A percentile compares a stretch with the other conserved stretches of the same genome.
Evolutionary conservation across 2,797 vertebrate genomes (phyloP).

Genomic region (Avahi laniger): DNA sequence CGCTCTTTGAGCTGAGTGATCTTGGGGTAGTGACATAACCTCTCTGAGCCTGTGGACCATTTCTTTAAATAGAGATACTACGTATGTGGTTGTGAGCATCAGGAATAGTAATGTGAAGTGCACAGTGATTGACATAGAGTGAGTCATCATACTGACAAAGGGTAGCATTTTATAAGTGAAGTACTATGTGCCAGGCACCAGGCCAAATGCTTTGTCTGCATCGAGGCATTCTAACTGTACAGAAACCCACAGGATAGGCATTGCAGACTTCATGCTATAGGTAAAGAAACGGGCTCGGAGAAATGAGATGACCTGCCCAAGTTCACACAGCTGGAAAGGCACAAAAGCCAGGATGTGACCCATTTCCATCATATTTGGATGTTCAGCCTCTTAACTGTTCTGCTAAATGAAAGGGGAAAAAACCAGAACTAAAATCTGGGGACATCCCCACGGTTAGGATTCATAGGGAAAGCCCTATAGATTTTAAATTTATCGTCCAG

Average conservation of each 20-base stretch:
- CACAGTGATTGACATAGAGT: not conserved
- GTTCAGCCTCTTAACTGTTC: not conserved
- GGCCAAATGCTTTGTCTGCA: not conserved
- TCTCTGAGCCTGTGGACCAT: not conserved
- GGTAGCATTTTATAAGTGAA: not conserved
- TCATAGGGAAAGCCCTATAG: not conserved
- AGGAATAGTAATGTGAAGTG: not conserved
- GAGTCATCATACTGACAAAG: not conserved
- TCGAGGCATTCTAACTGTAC: not conserved
- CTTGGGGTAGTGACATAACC: not conserved
- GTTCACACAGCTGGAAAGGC: not conserved
- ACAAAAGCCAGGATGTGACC: not conserved
- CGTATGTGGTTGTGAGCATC: not conserved
- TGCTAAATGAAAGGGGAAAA: not conserved
- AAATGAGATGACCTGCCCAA: not conserved
- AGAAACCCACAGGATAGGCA: not conserved
- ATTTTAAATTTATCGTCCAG: constrained; percentile 18
- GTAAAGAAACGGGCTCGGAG: not conserved
- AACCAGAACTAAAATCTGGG: not conserved
- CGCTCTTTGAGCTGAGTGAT: not conserved
- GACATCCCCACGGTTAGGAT: not conserved
- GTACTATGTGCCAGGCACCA: not conserved
- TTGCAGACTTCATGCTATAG: not conserved
- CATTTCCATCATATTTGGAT: not conserved
- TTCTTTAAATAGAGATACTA: not conserved